Evolutionary conservation across 2,888 invertebrate genomes (phyloP), one percentile per base, ranked within the genome.

Genomic region (Eremobia ochroleuca): DNA sequence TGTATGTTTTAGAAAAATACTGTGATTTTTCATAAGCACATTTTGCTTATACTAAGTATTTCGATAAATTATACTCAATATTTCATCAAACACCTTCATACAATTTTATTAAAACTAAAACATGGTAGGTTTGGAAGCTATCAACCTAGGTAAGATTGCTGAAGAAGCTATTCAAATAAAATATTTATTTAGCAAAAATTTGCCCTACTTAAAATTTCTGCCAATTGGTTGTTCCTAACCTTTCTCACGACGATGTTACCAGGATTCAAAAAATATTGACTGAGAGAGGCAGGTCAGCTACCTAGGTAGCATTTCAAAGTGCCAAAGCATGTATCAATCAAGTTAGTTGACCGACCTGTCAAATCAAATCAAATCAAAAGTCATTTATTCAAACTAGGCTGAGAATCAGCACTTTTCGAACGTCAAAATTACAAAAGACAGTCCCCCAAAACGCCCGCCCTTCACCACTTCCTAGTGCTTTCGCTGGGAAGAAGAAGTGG

Each of bases 261-360:
- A 58, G 15, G 3, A 61, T 43, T 64, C 11, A n/a, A 46, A 40
- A 40, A 28, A 9, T 8, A 43, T 49, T 40, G 64, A 68, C 28
- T 40, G 25, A 25, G 15, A 8, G 4, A 55, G 8, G 25, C 2
- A 46, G 25, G 15, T 46, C 34, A 59, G 25, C 37, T n/a, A 21
- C 13, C 9, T 25, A 28, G n/a, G n/a, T n/a, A n/a, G 18, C n/a
- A 43, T 69, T 69, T 61, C 65, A 46, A 68, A 37, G 34, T 65
- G 34, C 1, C 40, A 65, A 46, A 55, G 61, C 46, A 67, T 25
- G 28, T 21, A 55, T 80, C 52, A 46, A 61, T 66, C 65, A 79
- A 55, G 65, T 68, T 49, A 65, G 11, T 40, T 37, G 79, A 62
- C 18, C 31, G 9, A 11, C 11, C 31, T 74, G 31, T 58, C n/a